Evolutionary conservation across 2,888 invertebrate species (phyloP).

Genomic region (Erpobdella octoculata): DNA sequence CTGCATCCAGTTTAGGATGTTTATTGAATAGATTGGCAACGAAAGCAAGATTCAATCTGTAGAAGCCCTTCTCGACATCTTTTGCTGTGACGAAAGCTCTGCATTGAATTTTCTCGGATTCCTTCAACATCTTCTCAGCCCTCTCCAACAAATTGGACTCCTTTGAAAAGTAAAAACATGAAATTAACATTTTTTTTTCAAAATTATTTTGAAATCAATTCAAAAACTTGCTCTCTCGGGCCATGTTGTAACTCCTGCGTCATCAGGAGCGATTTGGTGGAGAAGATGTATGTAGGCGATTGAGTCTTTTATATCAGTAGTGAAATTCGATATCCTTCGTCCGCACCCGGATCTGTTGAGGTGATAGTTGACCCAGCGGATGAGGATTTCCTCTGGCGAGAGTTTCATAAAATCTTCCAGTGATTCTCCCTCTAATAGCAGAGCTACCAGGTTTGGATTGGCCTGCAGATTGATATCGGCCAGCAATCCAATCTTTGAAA

Average conservation of each 20-base stretch:
- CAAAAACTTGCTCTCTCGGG: slow-evolving; percentile 65
- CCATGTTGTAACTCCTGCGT: slow-evolving; percentile 72
- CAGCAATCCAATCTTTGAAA: slow-evolving; percentile 78
- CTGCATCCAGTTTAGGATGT: slow-evolving; percentile 82
- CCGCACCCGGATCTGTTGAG: slow-evolving; percentile 55
- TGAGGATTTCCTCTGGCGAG: slow-evolving; percentile 78
- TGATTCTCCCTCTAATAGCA: slow-evolving; percentile 71
- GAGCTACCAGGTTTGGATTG: slow-evolving; percentile 87
- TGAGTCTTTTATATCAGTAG: slow-evolving; percentile 86
- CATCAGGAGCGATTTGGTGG: slow-evolving; percentile 85
- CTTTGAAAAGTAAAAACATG: too few species aligned
- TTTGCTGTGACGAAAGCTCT: slow-evolving; percentile 88
- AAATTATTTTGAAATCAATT: neutral
- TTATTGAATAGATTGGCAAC: slow-evolving; percentile 98
- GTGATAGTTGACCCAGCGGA: slow-evolving; percentile 98
- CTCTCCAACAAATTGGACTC: slow-evolving; percentile 54
- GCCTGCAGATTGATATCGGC: slow-evolving; percentile 95
- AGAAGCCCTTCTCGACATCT: slow-evolving; percentile 90
- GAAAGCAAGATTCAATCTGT: slow-evolving; percentile 95
- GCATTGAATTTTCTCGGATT: slow-evolving; percentile 89
- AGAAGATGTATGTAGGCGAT: slow-evolving; percentile 88
- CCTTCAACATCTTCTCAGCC: slow-evolving; percentile 90
- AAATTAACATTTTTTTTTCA: too few species aligned
- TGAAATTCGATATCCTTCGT: slow-evolving; percentile 78
- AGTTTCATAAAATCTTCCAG: slow-evolving; percentile 88